Conservation (phyloP, 2,888 invertebrate genomes). For the Cataglyphis altisquamis region DNA sequence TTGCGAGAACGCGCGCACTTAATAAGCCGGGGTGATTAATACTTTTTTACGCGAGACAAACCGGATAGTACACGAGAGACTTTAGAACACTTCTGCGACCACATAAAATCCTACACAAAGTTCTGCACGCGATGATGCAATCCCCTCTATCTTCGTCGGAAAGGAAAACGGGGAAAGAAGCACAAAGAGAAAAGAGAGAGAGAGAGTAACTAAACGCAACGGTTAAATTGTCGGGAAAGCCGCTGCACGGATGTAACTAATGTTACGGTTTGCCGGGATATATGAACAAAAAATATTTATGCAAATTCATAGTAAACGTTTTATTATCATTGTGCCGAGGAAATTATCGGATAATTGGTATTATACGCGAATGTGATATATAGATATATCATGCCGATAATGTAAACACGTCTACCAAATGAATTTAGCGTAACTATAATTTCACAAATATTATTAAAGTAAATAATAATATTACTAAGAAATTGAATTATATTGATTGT, state of each 20-base stretch:
- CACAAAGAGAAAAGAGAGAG: not conserved
- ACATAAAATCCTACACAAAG: constrained; percentile 74
- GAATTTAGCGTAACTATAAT: not conserved
- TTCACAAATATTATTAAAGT: no score
- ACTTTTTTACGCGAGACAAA: constrained; percentile 62
- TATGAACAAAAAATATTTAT: constrained; percentile 68
- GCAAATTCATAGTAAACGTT: constrained; percentile 63
- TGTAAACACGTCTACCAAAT: not conserved
- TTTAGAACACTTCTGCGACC: constrained; percentile 60
- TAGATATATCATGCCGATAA: no score
- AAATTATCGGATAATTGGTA: not conserved
- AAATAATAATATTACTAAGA: no score
- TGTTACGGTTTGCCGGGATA: constrained; percentile 38
- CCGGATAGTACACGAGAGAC: constrained; percentile 63
- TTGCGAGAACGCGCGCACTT: constrained; percentile 68
- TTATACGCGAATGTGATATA: not conserved
- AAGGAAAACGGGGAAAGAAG: not conserved
- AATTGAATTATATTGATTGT: no score
- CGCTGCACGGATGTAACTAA: constrained; percentile 30
- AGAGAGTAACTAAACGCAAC: constrained; percentile 40
- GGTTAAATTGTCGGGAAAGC: constrained; percentile 58
- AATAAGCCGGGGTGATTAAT: constrained; percentile 68
- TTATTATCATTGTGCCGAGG: not conserved
- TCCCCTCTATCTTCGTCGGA: not conserved
- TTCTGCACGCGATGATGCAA: constrained; percentile 69